A percentile compares a stretch with the other conserved stretches of the same genome.
Evolutionary conservation across 2,888 invertebrate species (phyloP).

Genomic region (Ectemnius lituratus): DNA sequence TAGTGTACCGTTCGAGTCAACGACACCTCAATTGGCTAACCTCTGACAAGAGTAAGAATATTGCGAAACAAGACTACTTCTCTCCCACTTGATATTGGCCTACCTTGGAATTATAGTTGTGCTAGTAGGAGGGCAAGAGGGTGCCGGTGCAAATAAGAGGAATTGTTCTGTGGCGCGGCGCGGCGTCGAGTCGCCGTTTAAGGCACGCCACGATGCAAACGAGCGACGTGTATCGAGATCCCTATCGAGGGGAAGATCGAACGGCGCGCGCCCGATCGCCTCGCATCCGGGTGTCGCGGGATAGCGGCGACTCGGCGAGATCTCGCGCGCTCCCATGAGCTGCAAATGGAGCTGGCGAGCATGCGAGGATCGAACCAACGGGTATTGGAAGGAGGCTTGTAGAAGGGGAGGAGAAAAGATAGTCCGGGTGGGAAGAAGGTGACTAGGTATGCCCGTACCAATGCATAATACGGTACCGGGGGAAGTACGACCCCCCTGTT

Average conservation of each 20-base stretch:
- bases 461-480: conserved; percentile 51
- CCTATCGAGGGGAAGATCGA: conserved; percentile 46
- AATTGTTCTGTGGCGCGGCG: conserved; percentile 12
- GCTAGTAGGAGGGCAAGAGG: background rate
- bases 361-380: too few species aligned
- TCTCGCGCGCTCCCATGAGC: conserved; percentile 37
- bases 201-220: conserved; percentile 40
- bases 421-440: conserved; percentile 15
- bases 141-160: conserved; percentile 35
- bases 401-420: background rate
- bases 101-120: too few species aligned
- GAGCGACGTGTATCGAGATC: conserved; percentile 41
- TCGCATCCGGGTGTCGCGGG: conserved; percentile 48
- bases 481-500: conserved; percentile 57
- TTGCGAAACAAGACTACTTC: too few species aligned
- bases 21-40: too few species aligned
- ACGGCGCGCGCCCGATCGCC: conserved; percentile 34
- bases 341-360: background rate
- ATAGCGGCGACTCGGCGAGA: conserved; percentile 33
- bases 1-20: too few species aligned
- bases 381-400: background rate
- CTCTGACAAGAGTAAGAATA: too few species aligned
- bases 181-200: conserved; percentile 25
- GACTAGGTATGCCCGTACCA: conserved; percentile 26
- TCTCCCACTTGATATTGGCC: too few species aligned